Conservation (phyloP, 2,113 vertebrate species). For the Podarcis muralis region DNA sequence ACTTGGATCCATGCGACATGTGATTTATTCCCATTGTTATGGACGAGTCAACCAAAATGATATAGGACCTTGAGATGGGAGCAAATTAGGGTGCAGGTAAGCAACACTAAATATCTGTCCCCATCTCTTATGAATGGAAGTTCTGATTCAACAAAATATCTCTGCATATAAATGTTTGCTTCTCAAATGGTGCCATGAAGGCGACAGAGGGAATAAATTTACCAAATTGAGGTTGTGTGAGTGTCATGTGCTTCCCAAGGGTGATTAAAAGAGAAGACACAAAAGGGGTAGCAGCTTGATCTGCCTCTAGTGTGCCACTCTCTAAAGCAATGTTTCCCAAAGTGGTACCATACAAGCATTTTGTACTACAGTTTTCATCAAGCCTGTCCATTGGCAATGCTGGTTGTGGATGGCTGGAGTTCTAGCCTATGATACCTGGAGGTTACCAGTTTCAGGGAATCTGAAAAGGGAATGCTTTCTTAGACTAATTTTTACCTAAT, state of each 20-base stretch:
- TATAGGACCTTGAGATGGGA: not conserved
- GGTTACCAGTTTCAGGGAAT: not conserved
- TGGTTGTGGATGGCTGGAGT: too few species aligned
- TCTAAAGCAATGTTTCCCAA: not conserved
- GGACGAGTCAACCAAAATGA: conserved; percentile 45
- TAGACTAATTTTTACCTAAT: not conserved
- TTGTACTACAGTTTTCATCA: not conserved
- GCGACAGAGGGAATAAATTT: not conserved
- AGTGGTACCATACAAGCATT: too few species aligned
- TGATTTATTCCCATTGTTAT: conserved; percentile 19
- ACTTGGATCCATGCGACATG: conserved; percentile 48
- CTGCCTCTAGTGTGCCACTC: not conserved
- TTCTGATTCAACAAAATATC: not conserved
- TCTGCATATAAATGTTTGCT: not conserved
- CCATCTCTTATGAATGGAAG: not conserved
- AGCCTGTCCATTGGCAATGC: too few species aligned
- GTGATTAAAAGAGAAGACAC: not conserved
- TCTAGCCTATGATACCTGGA: too few species aligned
- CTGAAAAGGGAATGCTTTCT: not conserved
- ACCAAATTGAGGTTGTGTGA: not conserved
- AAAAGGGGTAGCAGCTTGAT: not conserved
- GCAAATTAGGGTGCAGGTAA: not conserved
- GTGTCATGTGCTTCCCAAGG: not conserved
- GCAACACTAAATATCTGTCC: not conserved
- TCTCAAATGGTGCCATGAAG: not conserved